Evolutionary conservation across 2,113 vertebrate genomes (phyloP).

Genomic region (Mormyrus iriodes): DNA sequence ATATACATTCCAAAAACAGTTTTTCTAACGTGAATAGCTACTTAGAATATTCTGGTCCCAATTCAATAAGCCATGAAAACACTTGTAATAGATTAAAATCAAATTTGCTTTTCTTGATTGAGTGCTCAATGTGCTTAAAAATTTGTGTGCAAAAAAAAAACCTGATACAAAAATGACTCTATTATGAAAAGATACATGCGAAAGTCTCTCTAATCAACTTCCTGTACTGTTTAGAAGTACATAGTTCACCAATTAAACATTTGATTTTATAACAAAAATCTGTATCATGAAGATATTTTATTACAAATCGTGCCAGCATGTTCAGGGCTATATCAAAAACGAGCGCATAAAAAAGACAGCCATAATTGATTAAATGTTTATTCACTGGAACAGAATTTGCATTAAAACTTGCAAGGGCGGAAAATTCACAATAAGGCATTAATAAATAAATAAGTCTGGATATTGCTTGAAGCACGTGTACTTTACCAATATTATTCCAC

Average conservation of each 20-base stretch:
- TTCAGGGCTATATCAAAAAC: neutral
- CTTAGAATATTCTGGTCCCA: neutral
- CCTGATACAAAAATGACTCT: neutral
- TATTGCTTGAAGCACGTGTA: neutral
- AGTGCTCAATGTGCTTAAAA: neutral
- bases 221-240: neutral
- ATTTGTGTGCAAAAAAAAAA: neutral
- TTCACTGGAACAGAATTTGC: neutral
- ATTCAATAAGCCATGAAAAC: neutral
- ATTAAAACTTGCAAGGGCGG: neutral
- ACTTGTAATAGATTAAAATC: neutral
- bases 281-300: neutral
- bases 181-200: neutral
- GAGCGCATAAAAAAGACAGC: neutral
- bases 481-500: neutral
- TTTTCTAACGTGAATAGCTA: neutral
- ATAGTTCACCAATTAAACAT: neutral
- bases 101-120: neutral
- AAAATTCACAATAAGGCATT: neutral
- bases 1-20: neutral
- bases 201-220: neutral
- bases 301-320: neutral
- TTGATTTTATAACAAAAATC: neutral
- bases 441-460: neutral
- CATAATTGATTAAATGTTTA: conserved; percentile 9